phyloP scores from a whole-genome alignment of 2,797 vertebrate species.

The Podargus strigoides region DNA sequence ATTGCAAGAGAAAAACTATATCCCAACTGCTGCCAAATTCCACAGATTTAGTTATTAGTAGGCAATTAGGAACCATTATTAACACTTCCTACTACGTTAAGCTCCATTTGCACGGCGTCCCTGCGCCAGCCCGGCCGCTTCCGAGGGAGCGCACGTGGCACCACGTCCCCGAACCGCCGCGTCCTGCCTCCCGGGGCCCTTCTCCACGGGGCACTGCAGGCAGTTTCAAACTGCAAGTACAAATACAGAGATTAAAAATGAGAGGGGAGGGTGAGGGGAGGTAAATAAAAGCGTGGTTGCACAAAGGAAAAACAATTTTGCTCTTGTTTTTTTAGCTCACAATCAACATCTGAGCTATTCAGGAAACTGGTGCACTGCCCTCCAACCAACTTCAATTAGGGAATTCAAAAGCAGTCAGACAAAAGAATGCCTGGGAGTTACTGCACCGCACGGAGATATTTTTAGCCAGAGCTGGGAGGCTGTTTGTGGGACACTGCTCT shows the following conservation, averaged over 20 bases:
- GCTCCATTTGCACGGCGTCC: not conserved
- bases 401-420: constrained; percentile 57
- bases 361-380: constrained; percentile 33
- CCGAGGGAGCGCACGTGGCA: not conserved
- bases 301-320: constrained; percentile 38
- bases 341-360: constrained; percentile 44
- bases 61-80: constrained; percentile 58
- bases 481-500: constrained; percentile 1
- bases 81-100: constrained; percentile 31
- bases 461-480: constrained; percentile 35
- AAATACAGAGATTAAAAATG: not conserved
- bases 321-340: constrained; percentile 52
- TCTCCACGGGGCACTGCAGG: not conserved
- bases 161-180: not conserved
- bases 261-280: not conserved
- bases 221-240: not conserved
- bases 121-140: not conserved
- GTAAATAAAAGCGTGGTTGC: not conserved
- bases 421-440: constrained; percentile 67
- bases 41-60: constrained; percentile 49
- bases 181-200: not conserved
- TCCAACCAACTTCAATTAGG: constrained; percentile 43
- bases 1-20: constrained; percentile 35
- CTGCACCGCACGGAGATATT: constrained; percentile 50
- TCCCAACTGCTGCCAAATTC: constrained; percentile 16